Percentiles rank a stretch among this genome's conserved stretches.
phyloP scores from a whole-genome alignment of 1,140 invertebrate genomes.

The Odontomachus brunneus region DNA sequence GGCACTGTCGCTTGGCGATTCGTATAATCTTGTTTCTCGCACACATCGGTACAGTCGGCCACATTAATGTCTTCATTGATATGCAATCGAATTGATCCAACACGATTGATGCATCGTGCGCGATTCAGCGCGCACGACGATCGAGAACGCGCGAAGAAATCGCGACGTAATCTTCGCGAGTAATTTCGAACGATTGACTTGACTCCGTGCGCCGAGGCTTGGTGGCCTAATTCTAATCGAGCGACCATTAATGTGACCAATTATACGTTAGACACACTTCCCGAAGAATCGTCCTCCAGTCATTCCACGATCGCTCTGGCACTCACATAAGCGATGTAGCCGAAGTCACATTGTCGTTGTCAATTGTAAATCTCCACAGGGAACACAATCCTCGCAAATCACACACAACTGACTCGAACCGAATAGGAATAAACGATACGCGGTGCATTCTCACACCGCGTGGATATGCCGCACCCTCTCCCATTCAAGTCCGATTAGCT shows the following conservation, averaged over 20 bases:
- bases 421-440: constrained; percentile 57
- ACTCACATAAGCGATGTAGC: constrained; percentile 70
- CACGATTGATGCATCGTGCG: constrained; percentile 8
- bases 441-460: constrained; percentile 32
- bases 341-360: constrained; percentile 74
- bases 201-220: not conserved
- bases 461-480: constrained; percentile 70
- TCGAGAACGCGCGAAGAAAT: constrained; percentile 22
- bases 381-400: constrained; percentile 69
- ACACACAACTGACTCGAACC: constrained; percentile 69
- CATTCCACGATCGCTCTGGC: constrained; percentile 72
- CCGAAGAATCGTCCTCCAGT: constrained; percentile 62
- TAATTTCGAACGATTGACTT: not conserved
- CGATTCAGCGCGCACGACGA: constrained; percentile 12
- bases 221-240: not conserved
- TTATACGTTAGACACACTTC: constrained; percentile 65
- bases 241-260: constrained; percentile 67
- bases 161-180: not conserved
- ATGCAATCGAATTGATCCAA: constrained; percentile 55
- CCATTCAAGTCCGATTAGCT: constrained; percentile 22
- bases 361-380: constrained; percentile 68
- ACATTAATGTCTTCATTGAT: constrained; percentile 63
- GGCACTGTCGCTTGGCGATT: constrained; percentile 76
- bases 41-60: constrained; percentile 60
- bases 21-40: constrained; percentile 69